Percentiles rank a stretch among this genome's conserved stretches.
These are phyloP conservation scores for Lepus europaeus DNA, from an alignment of 2,113 vertebrate genomes.

Conservation along the genomic window DNA sequence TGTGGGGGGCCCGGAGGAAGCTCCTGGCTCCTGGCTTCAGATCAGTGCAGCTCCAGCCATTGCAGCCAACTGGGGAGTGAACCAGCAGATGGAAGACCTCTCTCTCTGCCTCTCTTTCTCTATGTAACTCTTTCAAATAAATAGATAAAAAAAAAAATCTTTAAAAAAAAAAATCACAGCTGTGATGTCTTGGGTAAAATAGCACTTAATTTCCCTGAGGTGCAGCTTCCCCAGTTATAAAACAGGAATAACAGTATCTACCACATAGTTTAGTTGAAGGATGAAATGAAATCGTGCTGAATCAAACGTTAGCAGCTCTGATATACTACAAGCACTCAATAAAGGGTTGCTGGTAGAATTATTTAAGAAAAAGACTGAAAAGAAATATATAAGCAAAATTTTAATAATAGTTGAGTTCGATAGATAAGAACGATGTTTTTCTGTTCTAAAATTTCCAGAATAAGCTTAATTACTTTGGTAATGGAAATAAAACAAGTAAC, in stretches of 20 bases:
- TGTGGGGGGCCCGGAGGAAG: too few species aligned
- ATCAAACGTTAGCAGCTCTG: not conserved
- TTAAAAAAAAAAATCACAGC: not conserved
- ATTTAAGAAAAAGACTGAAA: slow-evolving; percentile 28
- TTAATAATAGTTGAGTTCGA: not conserved
- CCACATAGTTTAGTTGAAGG: not conserved
- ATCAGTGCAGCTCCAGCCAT: too few species aligned
- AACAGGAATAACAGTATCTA: not conserved
- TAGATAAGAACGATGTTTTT: not conserved
- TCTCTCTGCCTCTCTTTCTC: too few species aligned
- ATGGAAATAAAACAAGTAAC: slow-evolving; percentile 37
- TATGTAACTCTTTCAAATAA: too few species aligned
- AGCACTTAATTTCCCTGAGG: slow-evolving; percentile 4
- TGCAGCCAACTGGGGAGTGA: too few species aligned
- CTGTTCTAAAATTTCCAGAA: not conserved
- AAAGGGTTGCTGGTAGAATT: slow-evolving; percentile 16
- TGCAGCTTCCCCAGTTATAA: not conserved
- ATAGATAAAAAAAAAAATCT: too few species aligned
- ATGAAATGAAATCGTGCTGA: not conserved
- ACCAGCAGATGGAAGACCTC: too few species aligned
- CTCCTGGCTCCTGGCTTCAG: too few species aligned
- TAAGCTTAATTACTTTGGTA: slow-evolving; percentile 6
- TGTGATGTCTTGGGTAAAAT: not conserved
- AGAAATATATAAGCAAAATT: slow-evolving; percentile 33
- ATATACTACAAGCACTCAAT: not conserved